These are phyloP conservation scores for Diacarnus erythraeanus DNA, from an alignment of 37 sponge, comb jelly and placozoan genomes.

Conservation along the genomic window DNA sequence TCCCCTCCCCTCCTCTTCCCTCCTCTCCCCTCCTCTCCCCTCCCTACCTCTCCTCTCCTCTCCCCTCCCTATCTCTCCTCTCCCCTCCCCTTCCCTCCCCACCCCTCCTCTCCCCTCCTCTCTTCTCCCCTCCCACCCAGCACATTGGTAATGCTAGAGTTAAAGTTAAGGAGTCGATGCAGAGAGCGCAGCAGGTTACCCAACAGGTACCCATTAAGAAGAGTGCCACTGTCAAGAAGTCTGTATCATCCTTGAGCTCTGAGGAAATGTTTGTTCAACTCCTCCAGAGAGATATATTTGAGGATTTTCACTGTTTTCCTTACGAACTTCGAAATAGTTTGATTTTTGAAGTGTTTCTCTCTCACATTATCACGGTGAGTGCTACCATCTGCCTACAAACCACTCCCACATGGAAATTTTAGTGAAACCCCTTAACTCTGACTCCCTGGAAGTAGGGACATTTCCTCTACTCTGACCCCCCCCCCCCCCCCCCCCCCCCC, in stretches of 20 bases:
- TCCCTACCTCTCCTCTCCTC: background rate
- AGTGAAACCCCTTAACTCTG: too few species aligned
- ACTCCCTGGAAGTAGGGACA: too few species aligned
- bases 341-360: slow-evolving; percentile 26
- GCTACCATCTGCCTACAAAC: too few species aligned
- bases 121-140: slow-evolving; percentile 1
- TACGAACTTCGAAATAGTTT: background rate
- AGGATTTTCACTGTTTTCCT: slow-evolving; percentile 4
- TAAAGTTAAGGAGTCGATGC: slow-evolving; percentile 6
- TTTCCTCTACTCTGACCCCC: too few species aligned
- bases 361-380: slow-evolving; percentile 30
- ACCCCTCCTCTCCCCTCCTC: background rate
- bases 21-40: background rate
- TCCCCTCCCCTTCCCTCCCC: background rate
- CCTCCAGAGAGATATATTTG: background rate
- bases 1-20: background rate
- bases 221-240: background rate
- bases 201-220: background rate
- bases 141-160: slow-evolving; percentile 11
- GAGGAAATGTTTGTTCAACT: background rate
- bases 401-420: too few species aligned
- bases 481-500: too few species aligned
- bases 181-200: background rate
- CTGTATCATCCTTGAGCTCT: background rate
- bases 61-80: background rate